phyloP scores from a whole-genome alignment of 92 coral and sea anemone species.

The Actinernus sp. region DNA sequence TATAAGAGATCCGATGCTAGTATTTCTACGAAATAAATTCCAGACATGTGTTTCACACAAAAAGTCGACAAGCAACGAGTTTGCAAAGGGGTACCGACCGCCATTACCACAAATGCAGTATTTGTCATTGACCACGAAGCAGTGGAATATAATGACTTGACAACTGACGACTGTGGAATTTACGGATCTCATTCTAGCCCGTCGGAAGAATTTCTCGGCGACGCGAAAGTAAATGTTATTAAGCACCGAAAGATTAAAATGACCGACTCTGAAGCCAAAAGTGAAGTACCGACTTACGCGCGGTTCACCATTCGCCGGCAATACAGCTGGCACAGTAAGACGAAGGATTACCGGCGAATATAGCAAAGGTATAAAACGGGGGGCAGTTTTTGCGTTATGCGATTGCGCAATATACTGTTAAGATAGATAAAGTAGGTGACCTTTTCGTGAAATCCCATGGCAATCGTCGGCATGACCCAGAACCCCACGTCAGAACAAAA shows the following conservation, averaged over 20 bases:
- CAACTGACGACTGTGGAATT: constrained; percentile 59
- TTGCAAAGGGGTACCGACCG: constrained; percentile 27
- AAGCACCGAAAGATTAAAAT: constrained; percentile 1
- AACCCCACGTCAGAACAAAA: constrained; percentile 57
- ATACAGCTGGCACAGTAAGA: constrained; percentile 53
- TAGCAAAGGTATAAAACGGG: constrained; percentile 35
- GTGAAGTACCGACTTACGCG: too few relatives aligned
- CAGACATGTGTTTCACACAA: constrained; percentile 42
- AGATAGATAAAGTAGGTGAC: constrained; percentile 8
- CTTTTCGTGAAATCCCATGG: constrained; percentile 42
- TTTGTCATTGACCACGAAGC: constrained; percentile 44
- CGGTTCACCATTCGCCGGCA: constrained; percentile 37
- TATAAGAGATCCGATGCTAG: constrained; percentile 22
- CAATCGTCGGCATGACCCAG: constrained; percentile 2
- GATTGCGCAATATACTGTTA: constrained; percentile 46
- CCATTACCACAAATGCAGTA: constrained; percentile 40
- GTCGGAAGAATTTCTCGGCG: too few relatives aligned
- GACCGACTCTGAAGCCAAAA: constrained; percentile 5
- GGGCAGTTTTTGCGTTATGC: constrained; percentile 6
- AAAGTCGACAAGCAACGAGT: constrained; percentile 20
- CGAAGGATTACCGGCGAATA: constrained; percentile 41
- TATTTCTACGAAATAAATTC: constrained; percentile 28
- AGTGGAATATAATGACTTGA: constrained; percentile 38
- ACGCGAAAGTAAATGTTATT: neutral
- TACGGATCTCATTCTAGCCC: constrained; percentile 68